These are phyloP conservation scores for Aphelenchoides fujianensis DNA, from an alignment of 1,140 invertebrate species.

Conservation along the genomic window DNA sequence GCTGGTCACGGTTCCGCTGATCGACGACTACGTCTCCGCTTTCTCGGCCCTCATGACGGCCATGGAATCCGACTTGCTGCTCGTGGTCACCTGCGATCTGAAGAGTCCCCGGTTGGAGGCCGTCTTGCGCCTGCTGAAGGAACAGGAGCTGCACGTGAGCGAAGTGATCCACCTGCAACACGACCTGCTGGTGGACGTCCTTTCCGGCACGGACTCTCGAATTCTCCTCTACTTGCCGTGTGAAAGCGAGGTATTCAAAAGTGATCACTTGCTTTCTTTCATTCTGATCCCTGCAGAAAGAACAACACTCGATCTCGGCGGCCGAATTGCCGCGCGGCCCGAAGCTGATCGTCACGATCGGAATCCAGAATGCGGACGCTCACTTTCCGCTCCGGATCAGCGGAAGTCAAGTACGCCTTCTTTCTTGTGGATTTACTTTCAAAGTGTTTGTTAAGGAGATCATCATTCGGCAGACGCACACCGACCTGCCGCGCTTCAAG, in stretches of 20 bases:
- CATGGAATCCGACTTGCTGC: slow-evolving; percentile 12
- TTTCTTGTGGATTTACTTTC: neutral
- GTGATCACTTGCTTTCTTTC: too few species aligned
- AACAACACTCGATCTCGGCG: too few species aligned
- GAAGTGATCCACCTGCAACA: slow-evolving; percentile 12
- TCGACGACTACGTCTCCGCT: slow-evolving; percentile 41
- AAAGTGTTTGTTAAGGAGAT: slow-evolving; percentile 33
- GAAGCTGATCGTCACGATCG: slow-evolving; percentile 3
- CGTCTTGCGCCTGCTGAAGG: neutral
- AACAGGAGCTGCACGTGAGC: slow-evolving; percentile 15
- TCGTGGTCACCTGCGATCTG: slow-evolving; percentile 14
- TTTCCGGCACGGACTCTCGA: neutral
- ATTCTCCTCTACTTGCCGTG: slow-evolving; percentile 20
- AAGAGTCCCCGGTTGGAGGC: neutral
- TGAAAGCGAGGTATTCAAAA: slow-evolving; percentile 10
- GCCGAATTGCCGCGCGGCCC: neutral
- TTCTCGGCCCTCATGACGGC: slow-evolving; percentile 4
- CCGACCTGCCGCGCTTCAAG: slow-evolving; percentile 48
- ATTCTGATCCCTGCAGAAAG: too few species aligned
- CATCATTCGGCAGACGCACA: slow-evolving; percentile 31
- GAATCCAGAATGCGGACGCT: neutral
- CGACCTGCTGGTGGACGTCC: neutral
- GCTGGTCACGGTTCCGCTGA: slow-evolving; percentile 50
- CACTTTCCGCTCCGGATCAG: slow-evolving; percentile 7
- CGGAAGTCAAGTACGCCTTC: neutral